Percentiles rank a stretch among this genome's conserved stretches.
These are phyloP conservation scores for Allygus modestus DNA, from an alignment of 2,888 invertebrate genomes.

Conservation along the genomic window DNA sequence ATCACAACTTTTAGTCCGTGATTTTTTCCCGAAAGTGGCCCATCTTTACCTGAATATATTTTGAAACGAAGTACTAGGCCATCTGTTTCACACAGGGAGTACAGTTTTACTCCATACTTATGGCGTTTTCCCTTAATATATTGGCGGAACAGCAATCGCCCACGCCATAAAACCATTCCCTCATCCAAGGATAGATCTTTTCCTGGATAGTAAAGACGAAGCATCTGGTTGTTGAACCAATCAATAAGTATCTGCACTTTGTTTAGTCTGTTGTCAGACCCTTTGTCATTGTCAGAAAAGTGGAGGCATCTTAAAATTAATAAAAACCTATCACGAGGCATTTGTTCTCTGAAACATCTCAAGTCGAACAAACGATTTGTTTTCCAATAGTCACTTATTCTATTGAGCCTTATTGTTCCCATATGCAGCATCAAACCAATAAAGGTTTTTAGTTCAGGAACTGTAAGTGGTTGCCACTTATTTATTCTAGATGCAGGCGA, in stretches of 20 bases:
- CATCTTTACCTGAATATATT: neutral
- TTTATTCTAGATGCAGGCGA: no score
- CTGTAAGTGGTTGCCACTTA: no score
- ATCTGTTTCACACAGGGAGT: neutral
- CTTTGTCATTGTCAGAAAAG: neutral
- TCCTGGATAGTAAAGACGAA: slow-evolving; percentile 62
- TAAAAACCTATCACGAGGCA: slow-evolving; percentile 5
- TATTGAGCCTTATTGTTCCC: neutral
- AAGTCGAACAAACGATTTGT: neutral
- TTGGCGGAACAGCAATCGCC: slow-evolving; percentile 71
- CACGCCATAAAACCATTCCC: slow-evolving; percentile 67
- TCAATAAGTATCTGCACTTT: slow-evolving; percentile 67
- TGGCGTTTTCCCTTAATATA: slow-evolving; percentile 71
- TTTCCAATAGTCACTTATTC: slow-evolving; percentile 35
- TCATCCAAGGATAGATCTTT: slow-evolving; percentile 64
- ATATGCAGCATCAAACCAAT: neutral
- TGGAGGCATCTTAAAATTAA: neutral
- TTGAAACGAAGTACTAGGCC: neutral
- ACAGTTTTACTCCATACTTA: slow-evolving; percentile 71
- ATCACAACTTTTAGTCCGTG: slow-evolving; percentile 71
- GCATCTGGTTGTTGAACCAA: slow-evolving; percentile 65
- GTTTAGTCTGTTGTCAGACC: neutral
- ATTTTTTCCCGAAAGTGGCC: slow-evolving; percentile 66
- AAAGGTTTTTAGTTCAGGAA: neutral
- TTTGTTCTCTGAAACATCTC: neutral